Evolutionary conservation across 2,113 vertebrate genomes (phyloP).

Genomic region (Phainopepla nitens): DNA sequence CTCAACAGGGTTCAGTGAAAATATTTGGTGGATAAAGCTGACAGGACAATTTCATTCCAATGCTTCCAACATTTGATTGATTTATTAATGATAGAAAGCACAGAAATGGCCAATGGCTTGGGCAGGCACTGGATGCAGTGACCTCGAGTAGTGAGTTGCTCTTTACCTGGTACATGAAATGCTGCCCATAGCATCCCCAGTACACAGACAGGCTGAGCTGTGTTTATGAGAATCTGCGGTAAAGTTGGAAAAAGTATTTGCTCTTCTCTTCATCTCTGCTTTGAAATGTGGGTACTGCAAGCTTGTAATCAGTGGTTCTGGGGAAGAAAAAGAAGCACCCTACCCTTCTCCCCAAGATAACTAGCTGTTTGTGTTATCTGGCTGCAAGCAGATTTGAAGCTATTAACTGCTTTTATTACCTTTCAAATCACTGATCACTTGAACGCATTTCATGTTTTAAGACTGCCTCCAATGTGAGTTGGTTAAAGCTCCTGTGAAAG

Average conservation of each 20-base stretch:
- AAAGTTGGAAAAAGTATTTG: background rate
- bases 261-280: background rate
- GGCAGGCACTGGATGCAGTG: background rate
- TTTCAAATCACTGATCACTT: background rate
- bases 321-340: background rate
- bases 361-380: background rate
- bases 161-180: background rate
- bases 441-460: background rate
- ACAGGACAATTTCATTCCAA: background rate
- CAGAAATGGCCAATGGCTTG: background rate
- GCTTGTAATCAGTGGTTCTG: background rate
- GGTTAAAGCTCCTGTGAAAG: background rate
- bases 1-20: background rate
- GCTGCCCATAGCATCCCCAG: accelerated
- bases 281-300: background rate
- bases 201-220: background rate
- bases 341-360: background rate
- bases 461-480: background rate
- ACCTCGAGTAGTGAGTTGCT: background rate
- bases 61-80: background rate
- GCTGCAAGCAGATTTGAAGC: background rate
- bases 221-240: background rate
- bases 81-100: background rate
- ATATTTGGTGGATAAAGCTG: background rate
- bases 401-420: background rate